Conservation (phyloP, 2,797 vertebrate genomes). For the Pteropus rufus region DNA sequence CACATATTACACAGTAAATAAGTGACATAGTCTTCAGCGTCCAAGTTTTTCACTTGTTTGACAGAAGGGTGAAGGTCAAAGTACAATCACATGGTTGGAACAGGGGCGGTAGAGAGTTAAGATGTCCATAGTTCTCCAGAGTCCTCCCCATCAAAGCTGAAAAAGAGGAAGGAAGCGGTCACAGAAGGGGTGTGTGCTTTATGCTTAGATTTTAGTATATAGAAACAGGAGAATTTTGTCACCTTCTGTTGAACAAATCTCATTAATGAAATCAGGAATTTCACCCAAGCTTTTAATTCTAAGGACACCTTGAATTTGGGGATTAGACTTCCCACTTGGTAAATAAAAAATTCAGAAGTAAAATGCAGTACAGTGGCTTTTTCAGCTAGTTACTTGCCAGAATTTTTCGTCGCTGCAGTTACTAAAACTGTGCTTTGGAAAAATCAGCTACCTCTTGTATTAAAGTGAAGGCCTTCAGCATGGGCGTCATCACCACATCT, state of each 20-base stretch:
- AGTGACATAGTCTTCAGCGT: neutral
- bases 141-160: neutral
- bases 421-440: neutral
- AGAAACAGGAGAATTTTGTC: neutral
- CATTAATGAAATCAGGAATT: slow-evolving; percentile 3
- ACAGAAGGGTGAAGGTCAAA: neutral
- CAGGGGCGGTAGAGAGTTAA: neutral
- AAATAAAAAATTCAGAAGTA: neutral
- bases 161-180: neutral
- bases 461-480: neutral
- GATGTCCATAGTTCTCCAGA: neutral
- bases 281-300: neutral
- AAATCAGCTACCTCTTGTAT: neutral
- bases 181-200: too few relatives aligned
- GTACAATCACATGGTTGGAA: neutral
- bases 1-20: neutral
- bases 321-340: neutral
- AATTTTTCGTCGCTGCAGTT: neutral
- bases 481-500: neutral
- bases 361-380: neutral
- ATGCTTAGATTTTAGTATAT: neutral
- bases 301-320: neutral
- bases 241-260: neutral
- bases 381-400: neutral
- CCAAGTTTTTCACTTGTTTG: neutral